Conservation (phyloP, 2,113 vertebrate species). For the Chionomys nivalis region DNA sequence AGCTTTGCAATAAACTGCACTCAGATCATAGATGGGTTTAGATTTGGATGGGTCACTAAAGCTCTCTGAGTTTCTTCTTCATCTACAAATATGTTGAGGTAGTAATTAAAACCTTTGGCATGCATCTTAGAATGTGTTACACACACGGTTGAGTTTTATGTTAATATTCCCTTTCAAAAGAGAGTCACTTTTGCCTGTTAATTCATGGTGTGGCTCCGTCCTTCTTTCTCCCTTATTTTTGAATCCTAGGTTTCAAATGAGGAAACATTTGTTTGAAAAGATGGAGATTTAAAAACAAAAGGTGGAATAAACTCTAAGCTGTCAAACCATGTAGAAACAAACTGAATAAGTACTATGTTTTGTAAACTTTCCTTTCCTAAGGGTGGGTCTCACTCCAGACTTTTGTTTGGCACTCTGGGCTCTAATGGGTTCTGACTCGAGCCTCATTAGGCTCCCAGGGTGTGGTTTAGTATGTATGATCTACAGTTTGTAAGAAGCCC, state of each 20-base stretch:
- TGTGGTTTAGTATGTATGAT: slow-evolving; percentile 32
- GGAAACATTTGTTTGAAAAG: not conserved
- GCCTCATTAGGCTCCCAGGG: slow-evolving; percentile 14
- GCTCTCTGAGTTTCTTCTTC: slow-evolving; percentile 23
- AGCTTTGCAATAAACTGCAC: not conserved
- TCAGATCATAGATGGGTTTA: not conserved
- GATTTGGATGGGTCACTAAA: not conserved
- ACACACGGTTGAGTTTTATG: not conserved
- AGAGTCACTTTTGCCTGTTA: not conserved
- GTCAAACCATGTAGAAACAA: not conserved
- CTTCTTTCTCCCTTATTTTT: not conserved
- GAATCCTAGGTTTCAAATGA: not conserved
- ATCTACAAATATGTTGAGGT: not conserved
- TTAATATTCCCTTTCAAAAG: not conserved
- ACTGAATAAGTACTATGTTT: not conserved
- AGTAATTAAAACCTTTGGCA: not conserved
- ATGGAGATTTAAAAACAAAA: not conserved
- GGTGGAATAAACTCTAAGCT: not conserved
- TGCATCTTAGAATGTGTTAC: not conserved
- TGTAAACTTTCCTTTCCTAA: not conserved
- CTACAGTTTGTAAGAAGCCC: slow-evolving; percentile 24
- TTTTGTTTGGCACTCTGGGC: not conserved
- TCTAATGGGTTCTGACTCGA: not conserved
- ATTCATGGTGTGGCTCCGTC: not conserved
- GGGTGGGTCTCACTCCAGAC: not conserved